Conservation (phyloP, 2,888 invertebrate genomes). For the Leptogaster cylindrica region DNA sequence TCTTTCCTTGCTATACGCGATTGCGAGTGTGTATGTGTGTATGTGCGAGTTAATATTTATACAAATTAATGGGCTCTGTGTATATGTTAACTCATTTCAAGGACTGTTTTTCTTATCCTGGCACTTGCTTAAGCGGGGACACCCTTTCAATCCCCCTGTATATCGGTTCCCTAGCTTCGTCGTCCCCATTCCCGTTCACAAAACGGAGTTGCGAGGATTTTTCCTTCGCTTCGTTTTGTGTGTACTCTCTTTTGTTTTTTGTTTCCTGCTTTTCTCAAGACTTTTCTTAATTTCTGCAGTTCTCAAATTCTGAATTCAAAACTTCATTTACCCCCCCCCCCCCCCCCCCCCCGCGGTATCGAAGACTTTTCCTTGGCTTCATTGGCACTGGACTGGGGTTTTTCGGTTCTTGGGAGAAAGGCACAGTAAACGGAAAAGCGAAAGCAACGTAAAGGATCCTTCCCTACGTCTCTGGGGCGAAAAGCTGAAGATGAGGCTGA, state of each 20-base stretch:
- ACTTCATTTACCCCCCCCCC: constrained; percentile 36
- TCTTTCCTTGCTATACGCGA: constrained; percentile 5
- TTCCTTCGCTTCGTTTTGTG: constrained; percentile 39
- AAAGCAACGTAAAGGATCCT: background rate
- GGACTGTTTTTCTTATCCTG: constrained; percentile 38
- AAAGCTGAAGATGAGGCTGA: constrained; percentile 27
- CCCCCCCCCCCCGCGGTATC: constrained; percentile 40
- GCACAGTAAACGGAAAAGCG: background rate
- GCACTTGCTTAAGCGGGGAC: constrained; percentile 19
- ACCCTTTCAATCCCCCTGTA: constrained; percentile 34
- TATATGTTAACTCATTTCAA: constrained; percentile 39
- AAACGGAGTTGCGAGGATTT: constrained; percentile 18
- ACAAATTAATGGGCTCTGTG: constrained; percentile 16
- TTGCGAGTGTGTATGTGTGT: background rate
- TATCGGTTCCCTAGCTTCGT: background rate
- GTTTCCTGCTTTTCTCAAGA: constrained; percentile 43
- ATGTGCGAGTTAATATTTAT: constrained; percentile 38
- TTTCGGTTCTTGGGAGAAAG: constrained; percentile 7
- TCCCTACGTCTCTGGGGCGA: constrained; percentile 13
- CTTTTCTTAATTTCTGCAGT: constrained; percentile 47
- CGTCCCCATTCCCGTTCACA: constrained; percentile 2
- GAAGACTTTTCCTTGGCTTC: constrained; percentile 40
- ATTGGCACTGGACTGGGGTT: constrained; percentile 21
- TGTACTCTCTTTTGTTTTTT: constrained; percentile 44
- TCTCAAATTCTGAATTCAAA: constrained; percentile 43